Evolutionary conservation across 2,797 vertebrate genomes (phyloP).

Genomic region (Phoeniculus purpureus): DNA sequence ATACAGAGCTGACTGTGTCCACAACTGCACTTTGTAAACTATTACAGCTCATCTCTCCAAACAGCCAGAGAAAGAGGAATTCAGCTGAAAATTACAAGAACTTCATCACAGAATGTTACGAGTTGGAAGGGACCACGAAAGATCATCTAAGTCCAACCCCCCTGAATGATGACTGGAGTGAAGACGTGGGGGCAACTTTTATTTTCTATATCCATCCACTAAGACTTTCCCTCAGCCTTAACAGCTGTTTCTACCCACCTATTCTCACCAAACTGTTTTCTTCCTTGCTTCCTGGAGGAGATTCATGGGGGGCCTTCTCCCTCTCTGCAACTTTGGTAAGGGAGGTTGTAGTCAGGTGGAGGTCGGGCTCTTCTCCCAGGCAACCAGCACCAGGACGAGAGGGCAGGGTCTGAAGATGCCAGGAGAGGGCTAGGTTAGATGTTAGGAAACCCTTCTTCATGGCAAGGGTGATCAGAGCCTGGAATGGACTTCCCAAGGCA

Average conservation of each 20-base stretch:
- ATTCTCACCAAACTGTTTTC: background rate
- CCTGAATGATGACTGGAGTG: background rate
- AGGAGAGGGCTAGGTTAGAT: too few relatives aligned
- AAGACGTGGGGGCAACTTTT: background rate
- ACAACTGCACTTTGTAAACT: constrained; percentile 21
- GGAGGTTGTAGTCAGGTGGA: too few relatives aligned
- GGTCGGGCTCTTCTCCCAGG: too few relatives aligned
- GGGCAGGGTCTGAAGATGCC: too few relatives aligned
- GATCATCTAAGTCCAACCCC: too few relatives aligned
- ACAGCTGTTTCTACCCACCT: background rate
- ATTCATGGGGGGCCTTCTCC: too few relatives aligned
- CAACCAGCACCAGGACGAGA: too few relatives aligned
- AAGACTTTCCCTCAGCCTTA: background rate
- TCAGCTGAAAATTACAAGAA: background rate
- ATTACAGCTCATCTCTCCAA: constrained; percentile 12
- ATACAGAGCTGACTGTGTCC: background rate
- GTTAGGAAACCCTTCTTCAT: too few relatives aligned
- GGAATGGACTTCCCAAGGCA: too few relatives aligned
- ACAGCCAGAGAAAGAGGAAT: constrained; percentile 5
- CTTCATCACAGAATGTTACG: background rate
- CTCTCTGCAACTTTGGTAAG: too few relatives aligned
- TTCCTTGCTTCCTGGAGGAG: background rate
- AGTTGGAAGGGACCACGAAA: too few relatives aligned
- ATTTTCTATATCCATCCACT: background rate
- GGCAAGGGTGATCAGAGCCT: too few relatives aligned